Base-by-base conservation (phyloP, 2,113 vertebrate species). In the Dasyornis broadbenti region DNA sequence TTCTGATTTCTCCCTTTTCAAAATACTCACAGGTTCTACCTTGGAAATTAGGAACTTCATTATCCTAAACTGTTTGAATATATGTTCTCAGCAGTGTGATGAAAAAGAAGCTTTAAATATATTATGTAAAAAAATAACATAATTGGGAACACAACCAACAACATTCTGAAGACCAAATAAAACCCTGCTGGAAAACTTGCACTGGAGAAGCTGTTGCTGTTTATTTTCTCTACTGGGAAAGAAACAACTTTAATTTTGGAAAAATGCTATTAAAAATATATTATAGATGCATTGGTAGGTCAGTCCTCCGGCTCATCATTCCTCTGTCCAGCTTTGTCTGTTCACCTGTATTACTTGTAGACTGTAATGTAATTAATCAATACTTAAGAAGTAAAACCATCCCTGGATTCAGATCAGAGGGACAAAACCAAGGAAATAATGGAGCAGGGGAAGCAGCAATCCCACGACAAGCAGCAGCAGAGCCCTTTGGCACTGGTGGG, bases 31-130 rank as follows among this genome's bases (percentile, higher is more conserved):
- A 45, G 17, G 57, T 75, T 86, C 33, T 72, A 2, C 64, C 47
- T 87, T 40, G 65, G 90, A 96, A 92, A 91, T 84, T 19, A 22
- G 50, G 11, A 73, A 76, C 40, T 21, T 72, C 27, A 69, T 89
- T 72, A 94, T 59, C 77, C 73, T 88, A 83, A 93, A 80, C 37
- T 95, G 65, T 86, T 90, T 90, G 92, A 88, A 65, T 64, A 86
- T n/a, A 68, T 44, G 54, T 56, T 89, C 76, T 90, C 45, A 75
- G 47, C 9, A 66, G 50, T 1, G 2, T 52, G 85, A 79, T 35
- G 40, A 64, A 83, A 95, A 75, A 56, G 68, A 40, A 90, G 64
- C 56, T 89, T 94, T 52, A 83, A 90, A 88, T 63, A 54, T n/a
- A 40, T 87, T 61, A 64, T 39, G 64, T 35, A 31, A 80, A 82